These are phyloP conservation scores for Cryptus viduatorius DNA, from an alignment of 2,888 invertebrate genomes.

Conservation along the genomic window DNA sequence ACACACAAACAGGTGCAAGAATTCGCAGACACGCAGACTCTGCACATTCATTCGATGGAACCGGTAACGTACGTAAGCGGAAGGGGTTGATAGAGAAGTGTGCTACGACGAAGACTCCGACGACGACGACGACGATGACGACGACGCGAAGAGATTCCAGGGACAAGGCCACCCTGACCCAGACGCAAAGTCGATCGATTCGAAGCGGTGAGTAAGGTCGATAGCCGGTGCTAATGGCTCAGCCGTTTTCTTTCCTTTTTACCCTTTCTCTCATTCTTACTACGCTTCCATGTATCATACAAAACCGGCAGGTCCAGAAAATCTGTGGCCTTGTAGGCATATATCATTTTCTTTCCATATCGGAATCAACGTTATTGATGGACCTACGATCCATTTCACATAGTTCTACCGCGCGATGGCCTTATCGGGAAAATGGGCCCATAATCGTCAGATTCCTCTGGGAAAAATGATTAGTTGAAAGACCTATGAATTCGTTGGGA, in stretches of 20 bases:
- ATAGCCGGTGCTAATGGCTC: constrained; percentile 64
- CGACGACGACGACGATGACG: constrained; percentile 45
- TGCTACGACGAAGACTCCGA: constrained; percentile 55
- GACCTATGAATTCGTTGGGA: no score
- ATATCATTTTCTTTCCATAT: no score
- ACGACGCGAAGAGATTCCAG: constrained; percentile 68
- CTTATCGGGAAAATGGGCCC: no score
- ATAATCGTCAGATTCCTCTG: no score
- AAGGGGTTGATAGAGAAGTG: constrained; percentile 41
- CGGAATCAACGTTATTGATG: no score
- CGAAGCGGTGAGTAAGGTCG: constrained; percentile 62
- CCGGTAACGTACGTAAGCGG: constrained; percentile 55
- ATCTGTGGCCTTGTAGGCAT: no score
- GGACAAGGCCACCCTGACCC: constrained; percentile 80
- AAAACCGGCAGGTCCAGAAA: background rate
- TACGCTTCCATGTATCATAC: background rate
- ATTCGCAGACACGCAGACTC: constrained; percentile 47
- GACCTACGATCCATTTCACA: no score
- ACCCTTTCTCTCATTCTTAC: background rate
- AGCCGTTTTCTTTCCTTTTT: constrained; percentile 24
- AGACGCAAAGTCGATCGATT: constrained; percentile 72
- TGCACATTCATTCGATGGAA: constrained; percentile 61
- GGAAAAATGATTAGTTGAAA: no score
- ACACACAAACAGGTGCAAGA: constrained; percentile 52
- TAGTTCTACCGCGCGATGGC: no score